A percentile compares a stretch with the other conserved stretches of the same genome.
Evolutionary conservation across 2,113 vertebrate genomes (phyloP).

Genomic region (Pholis gunnellus): DNA sequence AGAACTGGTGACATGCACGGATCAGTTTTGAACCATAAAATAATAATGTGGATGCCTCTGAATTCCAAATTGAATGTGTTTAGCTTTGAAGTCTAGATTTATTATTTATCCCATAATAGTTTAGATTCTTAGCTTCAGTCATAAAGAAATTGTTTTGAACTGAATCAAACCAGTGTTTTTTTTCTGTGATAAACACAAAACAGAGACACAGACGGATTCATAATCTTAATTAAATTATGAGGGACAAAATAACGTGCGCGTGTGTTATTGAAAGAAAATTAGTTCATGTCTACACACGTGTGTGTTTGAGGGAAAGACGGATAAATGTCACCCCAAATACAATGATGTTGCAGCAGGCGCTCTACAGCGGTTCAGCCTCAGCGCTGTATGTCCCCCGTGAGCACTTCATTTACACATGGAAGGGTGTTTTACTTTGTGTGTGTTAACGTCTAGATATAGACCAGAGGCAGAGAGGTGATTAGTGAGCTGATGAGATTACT

Average conservation of each 20-base stretch:
- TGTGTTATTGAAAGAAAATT: neutral
- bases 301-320: neutral
- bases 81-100: neutral
- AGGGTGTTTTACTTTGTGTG: constrained; percentile 23
- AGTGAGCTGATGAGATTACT: constrained; percentile 72
- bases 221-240: constrained; percentile 6
- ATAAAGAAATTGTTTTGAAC: neutral
- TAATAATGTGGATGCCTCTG: neutral
- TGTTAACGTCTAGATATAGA: constrained; percentile 41
- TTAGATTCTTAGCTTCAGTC: neutral
- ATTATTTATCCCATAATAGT: neutral
- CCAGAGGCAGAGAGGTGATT: constrained; percentile 71
- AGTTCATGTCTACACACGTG: neutral
- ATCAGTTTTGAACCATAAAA: neutral
- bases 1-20: neutral
- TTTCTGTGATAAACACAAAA: constrained; percentile 1
- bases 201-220: neutral
- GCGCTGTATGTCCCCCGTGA: constrained; percentile 17
- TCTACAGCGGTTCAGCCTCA: neutral
- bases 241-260: neutral
- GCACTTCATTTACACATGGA: constrained; percentile 33
- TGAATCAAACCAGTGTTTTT: neutral
- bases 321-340: neutral
- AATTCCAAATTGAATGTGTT: neutral
- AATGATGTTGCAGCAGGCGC: constrained; percentile 26